Evolutionary conservation across 2,113 vertebrate species (phyloP).

Genomic region (Ammodramus savannarum): DNA sequence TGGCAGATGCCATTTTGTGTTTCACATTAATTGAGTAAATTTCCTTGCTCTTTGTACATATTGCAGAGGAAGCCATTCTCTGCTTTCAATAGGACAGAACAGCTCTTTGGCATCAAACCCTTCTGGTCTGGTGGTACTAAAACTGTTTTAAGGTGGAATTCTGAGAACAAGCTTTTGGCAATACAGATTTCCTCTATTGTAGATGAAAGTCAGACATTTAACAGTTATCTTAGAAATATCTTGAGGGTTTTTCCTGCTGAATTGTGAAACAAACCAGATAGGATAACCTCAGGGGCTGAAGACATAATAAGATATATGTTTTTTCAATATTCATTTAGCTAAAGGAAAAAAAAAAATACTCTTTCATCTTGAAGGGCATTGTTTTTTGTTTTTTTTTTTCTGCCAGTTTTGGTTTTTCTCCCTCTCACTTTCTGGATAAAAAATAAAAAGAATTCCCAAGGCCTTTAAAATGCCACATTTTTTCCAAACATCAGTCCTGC

Average conservation of each 20-base stretch:
- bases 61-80: slow-evolving; percentile 76
- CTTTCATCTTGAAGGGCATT: background rate
- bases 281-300: background rate
- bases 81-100: slow-evolving; percentile 76
- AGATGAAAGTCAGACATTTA: background rate
- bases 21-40: slow-evolving; percentile 80
- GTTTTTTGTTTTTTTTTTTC: background rate
- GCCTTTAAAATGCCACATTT: background rate
- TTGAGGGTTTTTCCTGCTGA: background rate
- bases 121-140: slow-evolving; percentile 65
- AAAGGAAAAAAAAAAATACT: background rate
- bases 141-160: slow-evolving; percentile 66
- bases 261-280: slow-evolving; percentile 4
- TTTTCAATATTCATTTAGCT: background rate
- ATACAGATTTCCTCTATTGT: slow-evolving; percentile 1
- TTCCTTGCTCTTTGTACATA: slow-evolving; percentile 80
- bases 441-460: background rate
- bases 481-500: background rate
- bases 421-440: background rate
- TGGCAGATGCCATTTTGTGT: slow-evolving; percentile 80
- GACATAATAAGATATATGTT: background rate
- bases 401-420: background rate
- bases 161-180: slow-evolving; percentile 37
- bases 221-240: background rate
- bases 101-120: slow-evolving; percentile 71